Evolutionary conservation across 2,113 vertebrate genomes (phyloP).

Genomic region (Semicossyphus pulcher): DNA sequence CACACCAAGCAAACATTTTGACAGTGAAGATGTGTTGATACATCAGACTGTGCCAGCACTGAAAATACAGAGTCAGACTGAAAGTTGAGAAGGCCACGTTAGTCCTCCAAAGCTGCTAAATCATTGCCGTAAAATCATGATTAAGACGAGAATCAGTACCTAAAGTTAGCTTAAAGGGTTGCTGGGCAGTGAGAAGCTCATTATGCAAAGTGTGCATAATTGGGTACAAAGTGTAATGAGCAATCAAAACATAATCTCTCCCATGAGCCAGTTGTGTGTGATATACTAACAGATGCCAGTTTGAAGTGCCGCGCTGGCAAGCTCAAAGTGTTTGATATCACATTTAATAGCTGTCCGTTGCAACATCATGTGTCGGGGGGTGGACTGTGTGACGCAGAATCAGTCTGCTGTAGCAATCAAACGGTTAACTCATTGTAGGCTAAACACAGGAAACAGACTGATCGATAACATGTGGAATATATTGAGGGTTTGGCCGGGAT

Average conservation of each 20-base stretch:
- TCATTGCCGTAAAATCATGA: background rate
- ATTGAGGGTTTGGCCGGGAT: slow-evolving; percentile 66
- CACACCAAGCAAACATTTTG: slow-evolving; percentile 20
- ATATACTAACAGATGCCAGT: slow-evolving; percentile 2
- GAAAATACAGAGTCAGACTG: background rate
- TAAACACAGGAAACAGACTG: slow-evolving; percentile 25
- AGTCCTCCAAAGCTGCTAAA: background rate
- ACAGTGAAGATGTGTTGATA: background rate
- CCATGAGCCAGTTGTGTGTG: background rate
- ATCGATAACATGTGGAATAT: slow-evolving; percentile 72
- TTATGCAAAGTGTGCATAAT: background rate
- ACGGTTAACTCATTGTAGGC: slow-evolving; percentile 5
- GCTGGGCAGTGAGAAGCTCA: background rate
- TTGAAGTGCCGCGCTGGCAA: slow-evolving; percentile 19
- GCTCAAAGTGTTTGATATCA: slow-evolving; percentile 23
- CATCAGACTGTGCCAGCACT: background rate
- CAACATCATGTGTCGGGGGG: slow-evolving; percentile 23
- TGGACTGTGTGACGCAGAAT: slow-evolving; percentile 4
- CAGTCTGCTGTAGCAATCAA: slow-evolving; percentile 1
- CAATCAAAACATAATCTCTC: slow-evolving; percentile 8
- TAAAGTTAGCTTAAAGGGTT: no score
- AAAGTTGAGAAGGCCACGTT: background rate
- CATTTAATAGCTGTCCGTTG: slow-evolving; percentile 32
- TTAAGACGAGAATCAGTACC: background rate
- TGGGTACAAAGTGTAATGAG: background rate